Base-by-base conservation (phyloP, 2,888 invertebrate species). In the Macrophya annulata region DNA sequence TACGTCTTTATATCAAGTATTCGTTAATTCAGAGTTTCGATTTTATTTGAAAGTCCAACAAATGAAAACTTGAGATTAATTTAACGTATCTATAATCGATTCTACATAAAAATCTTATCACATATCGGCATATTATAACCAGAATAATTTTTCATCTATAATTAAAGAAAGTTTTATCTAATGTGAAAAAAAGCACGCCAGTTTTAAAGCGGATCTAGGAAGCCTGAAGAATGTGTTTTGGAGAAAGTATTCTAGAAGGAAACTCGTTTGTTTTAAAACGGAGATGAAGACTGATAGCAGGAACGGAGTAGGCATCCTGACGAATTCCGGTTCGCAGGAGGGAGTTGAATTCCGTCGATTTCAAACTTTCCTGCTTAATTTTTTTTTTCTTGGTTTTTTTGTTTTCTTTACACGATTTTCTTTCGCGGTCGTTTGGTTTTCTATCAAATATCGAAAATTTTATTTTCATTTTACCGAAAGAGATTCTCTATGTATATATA, bases 261-360 rank as follows among this genome's bases (percentile, higher is more conserved):
- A 81, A 81, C 81, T 71, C 48, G 83, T 83, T 83, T 51, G 68
- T 71, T 71, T 48, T 31, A n/a, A 71, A 68, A 83, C 68, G 25
- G 83, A 83, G 83, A 83, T 83, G 83, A 83, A 83, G 83, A 83
- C 83, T 71, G 68, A 83, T 83, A 71, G 83, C 48, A 51, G 83
- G 48, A 68, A 83, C 83, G 51, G 31, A 48, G 68, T 65, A 51
- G 83, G 83, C 83, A 83, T 83, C 62, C 51, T 25, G 68, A 83
- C 68, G 68, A 83, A 43, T 68, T 71, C 37, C 37, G 62, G 37
- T 31, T 31, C 40, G 48, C 17, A n/a, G 4, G 4, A 48, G 17
- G 71, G 48, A 62, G 17, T n/a, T 25, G 48, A 83, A 65, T 68
- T 65, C 62, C 48, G n/a, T 71, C 48, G 68, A 71, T 37, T 48